Conservation (phyloP, 2,797 vertebrate genomes). For the Aldrovandia affinis region DNA sequence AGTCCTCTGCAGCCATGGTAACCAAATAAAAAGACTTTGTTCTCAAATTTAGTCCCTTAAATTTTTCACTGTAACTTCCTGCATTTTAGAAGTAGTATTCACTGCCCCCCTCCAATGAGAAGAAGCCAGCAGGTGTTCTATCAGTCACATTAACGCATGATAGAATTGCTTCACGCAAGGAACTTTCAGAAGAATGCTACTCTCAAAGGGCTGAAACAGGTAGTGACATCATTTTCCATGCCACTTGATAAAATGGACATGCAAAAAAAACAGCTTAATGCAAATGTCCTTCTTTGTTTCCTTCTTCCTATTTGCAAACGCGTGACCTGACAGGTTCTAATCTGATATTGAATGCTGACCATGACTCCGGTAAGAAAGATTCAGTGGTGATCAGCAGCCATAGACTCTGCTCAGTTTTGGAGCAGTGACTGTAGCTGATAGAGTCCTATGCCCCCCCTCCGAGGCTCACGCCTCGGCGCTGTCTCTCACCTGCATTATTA, state of each 20-base stretch:
- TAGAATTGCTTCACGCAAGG: background rate
- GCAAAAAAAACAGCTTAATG: background rate
- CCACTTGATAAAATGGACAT: background rate
- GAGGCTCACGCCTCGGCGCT: background rate
- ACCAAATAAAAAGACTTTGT: background rate
- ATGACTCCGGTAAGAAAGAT: background rate
- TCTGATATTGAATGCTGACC: background rate
- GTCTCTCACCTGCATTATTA: slow-evolving; percentile 21
- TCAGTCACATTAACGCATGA: too few relatives aligned
- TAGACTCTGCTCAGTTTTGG: background rate
- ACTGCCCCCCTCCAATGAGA: background rate
- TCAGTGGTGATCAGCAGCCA: background rate
- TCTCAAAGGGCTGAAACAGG: background rate
- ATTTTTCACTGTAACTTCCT: background rate
- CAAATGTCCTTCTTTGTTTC: background rate
- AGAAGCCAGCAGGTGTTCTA: too few relatives aligned
- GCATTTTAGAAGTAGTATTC: background rate
- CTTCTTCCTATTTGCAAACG: background rate
- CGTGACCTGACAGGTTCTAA: background rate
- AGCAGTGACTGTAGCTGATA: too few relatives aligned
- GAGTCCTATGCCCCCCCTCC: background rate
- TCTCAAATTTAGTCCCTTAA: background rate
- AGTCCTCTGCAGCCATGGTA: background rate
- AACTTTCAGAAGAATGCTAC: background rate
- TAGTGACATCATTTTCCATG: background rate